phyloP scores from a whole-genome alignment of 1,140 invertebrate species.

The Macrobrachium nipponense region DNA sequence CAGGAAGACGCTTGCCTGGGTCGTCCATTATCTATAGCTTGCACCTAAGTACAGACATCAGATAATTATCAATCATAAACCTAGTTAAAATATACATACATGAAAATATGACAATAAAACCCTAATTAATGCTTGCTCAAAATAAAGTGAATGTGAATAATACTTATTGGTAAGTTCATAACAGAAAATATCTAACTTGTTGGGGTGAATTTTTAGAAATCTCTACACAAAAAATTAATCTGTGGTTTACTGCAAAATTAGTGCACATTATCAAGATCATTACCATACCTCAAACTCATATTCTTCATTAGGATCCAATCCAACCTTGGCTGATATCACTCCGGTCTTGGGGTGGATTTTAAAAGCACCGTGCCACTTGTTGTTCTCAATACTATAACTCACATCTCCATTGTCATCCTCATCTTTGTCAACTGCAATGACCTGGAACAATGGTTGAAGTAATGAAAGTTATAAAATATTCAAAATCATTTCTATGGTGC shows the following conservation, averaged over 20 bases:
- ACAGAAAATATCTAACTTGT: background rate
- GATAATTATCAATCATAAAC: no score
- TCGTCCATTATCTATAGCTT: conserved; percentile 82
- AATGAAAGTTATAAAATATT: no score
- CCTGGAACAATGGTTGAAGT: conserved; percentile 28
- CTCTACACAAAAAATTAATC: no score
- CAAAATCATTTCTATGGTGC: no score
- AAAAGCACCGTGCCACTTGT: conserved; percentile 80
- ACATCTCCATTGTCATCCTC: conserved; percentile 84
- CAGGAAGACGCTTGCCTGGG: conserved; percentile 78
- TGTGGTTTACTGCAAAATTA: background rate
- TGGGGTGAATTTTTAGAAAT: no score
- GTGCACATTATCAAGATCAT: no score
- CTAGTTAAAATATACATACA: background rate
- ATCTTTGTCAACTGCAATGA: conserved; percentile 84
- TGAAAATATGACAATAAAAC: background rate
- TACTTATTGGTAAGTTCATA: background rate
- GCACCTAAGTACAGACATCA: conserved; percentile 73
- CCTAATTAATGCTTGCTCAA: background rate
- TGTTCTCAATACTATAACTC: conserved; percentile 83
- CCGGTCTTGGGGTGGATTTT: conserved; percentile 84
- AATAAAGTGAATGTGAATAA: background rate
- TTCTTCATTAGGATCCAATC: conserved; percentile 79
- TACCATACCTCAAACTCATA: conserved; percentile 75
- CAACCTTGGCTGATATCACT: conserved; percentile 79